Base-by-base conservation (phyloP, 2,113 vertebrate species). In the Malurus cyaneus region DNA sequence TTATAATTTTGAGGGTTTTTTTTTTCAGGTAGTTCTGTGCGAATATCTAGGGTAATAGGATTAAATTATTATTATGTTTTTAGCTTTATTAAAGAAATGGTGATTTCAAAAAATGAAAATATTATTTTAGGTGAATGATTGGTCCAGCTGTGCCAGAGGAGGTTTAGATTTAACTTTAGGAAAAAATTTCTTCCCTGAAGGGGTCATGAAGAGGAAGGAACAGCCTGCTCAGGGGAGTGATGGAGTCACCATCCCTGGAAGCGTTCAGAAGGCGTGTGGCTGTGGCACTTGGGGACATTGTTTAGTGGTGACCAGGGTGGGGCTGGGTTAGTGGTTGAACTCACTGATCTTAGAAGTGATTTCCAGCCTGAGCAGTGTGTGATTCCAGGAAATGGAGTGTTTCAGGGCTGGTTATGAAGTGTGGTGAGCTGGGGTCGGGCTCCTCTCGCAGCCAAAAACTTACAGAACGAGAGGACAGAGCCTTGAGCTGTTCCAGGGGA, bases 211-310 rank as follows among this genome's bases (percentile, higher is more conserved):
- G 21, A 39, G 39, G 39, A 39, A 39, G 31, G 49, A 49, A 62
- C 8, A 32, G 6, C 24, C 9, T 76, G 62, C 34, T 26, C 3
- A 32, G 41, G 25, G n/a, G 8, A 6, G 8, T 14, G 67, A 17
- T 31, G 41, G 9, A 23, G 12, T 39, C 53, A 12, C 15, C 39
- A n/a, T 9, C 31, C 19, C 29, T 23, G 10, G 19, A 6, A 42
- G 14, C 7, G 41, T 25, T 74, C 1, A 2, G 17, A n/a, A 41
- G 5, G 5, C 0, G 0, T 2, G 24, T 69, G 62, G 54, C 16
- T 49, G 25, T 56, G 62, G 41, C 25, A 16, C 6, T 7, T 34
- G 20, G 20, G 7, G 41, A 1, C 2, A 3, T 12, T 32, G 56
- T 36, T 62, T 4, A 16, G 5, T 6, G 49, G 4, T 42, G 54